A percentile compares a stretch with the other conserved stretches of the same genome.
phyloP scores from a whole-genome alignment of 2,888 invertebrate genomes.

The Byasa hedistus region DNA sequence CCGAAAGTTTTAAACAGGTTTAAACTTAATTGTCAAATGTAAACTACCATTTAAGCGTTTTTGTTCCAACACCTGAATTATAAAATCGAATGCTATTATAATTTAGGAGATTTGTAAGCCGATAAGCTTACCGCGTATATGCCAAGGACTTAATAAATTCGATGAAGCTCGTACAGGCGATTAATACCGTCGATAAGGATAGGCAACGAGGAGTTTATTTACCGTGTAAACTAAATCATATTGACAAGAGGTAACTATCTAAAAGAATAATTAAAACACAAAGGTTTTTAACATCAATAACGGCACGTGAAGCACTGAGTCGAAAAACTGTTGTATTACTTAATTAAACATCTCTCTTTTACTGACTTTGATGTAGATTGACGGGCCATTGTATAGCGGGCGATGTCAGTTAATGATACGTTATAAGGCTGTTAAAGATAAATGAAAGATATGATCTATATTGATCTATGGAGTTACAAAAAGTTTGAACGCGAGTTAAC shows the following conservation, averaged over 20 bases:
- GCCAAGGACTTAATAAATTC: background rate
- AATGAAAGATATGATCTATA: slow-evolving; percentile 25
- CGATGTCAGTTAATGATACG: slow-evolving; percentile 26
- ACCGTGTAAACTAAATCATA: background rate
- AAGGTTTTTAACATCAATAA: background rate
- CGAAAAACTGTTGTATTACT: slow-evolving; percentile 15
- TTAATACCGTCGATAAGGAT: background rate
- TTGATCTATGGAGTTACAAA: slow-evolving; percentile 8
- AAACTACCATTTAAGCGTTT: too few relatives aligned
- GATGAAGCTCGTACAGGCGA: background rate
- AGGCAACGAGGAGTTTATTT: background rate
- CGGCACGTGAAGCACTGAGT: slow-evolving; percentile 18
- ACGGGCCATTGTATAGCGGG: slow-evolving; percentile 26
- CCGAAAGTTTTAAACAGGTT: too few relatives aligned
- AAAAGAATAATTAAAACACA: background rate
- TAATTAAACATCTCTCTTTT: slow-evolving; percentile 16
- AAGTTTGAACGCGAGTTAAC: slow-evolving; percentile 7
- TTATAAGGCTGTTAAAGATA: slow-evolving; percentile 23
- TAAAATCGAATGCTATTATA: background rate
- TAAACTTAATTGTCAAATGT: too few relatives aligned
- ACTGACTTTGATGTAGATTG: slow-evolving; percentile 26
- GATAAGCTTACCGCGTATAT: background rate
- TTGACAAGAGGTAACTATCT: background rate
- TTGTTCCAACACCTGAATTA: background rate
- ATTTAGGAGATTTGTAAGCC: background rate